Evolutionary conservation across 2,888 invertebrate species (phyloP), one percentile per base, ranked within the genome.

Genomic region (Antitype chi): DNA sequence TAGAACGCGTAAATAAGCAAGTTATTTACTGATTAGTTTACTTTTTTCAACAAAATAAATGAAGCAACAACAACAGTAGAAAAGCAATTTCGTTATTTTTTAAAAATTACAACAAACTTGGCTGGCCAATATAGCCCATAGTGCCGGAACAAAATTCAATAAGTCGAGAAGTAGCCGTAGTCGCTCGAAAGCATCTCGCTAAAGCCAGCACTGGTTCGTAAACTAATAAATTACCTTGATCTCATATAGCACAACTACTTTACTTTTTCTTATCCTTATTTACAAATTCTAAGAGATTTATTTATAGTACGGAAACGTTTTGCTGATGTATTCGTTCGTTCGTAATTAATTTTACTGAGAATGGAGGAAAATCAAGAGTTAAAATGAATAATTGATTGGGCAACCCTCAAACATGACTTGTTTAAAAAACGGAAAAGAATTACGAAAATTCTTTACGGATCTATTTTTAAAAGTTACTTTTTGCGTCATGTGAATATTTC

Each of bases 311-410:
- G 38, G 60, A 64, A 38, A 71, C 13, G 23, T 67, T 68, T 68
- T 11, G 25, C n/a, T 28, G 38, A 38, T 38, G 38, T 38, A 38
- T 38, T 38, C 38, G 38, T 38, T 38, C 38, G 38, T 32, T 3
- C 4, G 2, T n/a, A n/a, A n/a, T 32, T 32, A 3, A 3, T 32
- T 32, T 32, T 86, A 76, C 20, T 3, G 80, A 55, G 28, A 47
- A 64, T 52, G 62, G 9, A 55, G 66, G 59, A 62, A 63, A 75
- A 38, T 2, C n/a, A n/a, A n/a, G n/a, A 70, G 43, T 74, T 55
- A 71, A 57, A 23, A 7, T 32, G 9, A 59, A 73, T 80, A 73
- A 85, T 80, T 78, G 70, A 87, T 74, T 76, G 59, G 38, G 47
- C 2, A 49, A 28, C 20, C 25, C 43, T 47, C 23, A 67, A 72